Evolutionary conservation across 2,888 invertebrate species (phyloP), one percentile per base, ranked within the genome.

Genomic region (Blastobasis adustella): DNA sequence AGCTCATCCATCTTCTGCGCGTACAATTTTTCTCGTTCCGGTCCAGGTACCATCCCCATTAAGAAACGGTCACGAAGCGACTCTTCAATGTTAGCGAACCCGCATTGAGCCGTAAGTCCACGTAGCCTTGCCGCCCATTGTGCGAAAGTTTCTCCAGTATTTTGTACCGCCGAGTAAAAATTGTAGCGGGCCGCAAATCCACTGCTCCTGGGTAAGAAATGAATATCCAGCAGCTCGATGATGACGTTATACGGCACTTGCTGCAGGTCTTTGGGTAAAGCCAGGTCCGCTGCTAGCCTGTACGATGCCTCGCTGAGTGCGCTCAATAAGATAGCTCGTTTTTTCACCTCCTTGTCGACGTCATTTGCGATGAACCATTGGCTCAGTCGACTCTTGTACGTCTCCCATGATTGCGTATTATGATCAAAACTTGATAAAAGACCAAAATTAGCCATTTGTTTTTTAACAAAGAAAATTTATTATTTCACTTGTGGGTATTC

Each of bases 221-320:
- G 40, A n/a, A 37, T 45, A n/a, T 54, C 51, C 0, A 54, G 40
- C 6, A 49, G 45, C 37, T 37, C 39, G 5, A 40, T 40, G 40
- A 40, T 40, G 6, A 9, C 9, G 40, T 40, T 9, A 40, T 40
- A 40, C 40, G 6, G 7, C 7, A 9, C 40, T 4, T 40, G 7
- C 9, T 40, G 7, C 40, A 40, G 9, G 6, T 49, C 49, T 23
- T 10, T n/a, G 9, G 49, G 49, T 6, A 43, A 37, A 10, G 37
- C 38, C 9, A 49, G 37, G 42, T 49, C 43, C 7, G 9, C 5
- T 9, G 23, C 39, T 5, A 49, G 10, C 9, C 38, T 55, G 45
- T 61, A 62, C 7, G 60, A 58, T 9, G 47, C 54, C 1, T 61
- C 59, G 4, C 41, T 46, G 53, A 61, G 53, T 50, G 59, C 56